Percentiles rank a stretch among this genome's conserved stretches.
Evolutionary conservation across 2,888 invertebrate genomes (phyloP).

Genomic region (Exephanes ischioxanthus): DNA sequence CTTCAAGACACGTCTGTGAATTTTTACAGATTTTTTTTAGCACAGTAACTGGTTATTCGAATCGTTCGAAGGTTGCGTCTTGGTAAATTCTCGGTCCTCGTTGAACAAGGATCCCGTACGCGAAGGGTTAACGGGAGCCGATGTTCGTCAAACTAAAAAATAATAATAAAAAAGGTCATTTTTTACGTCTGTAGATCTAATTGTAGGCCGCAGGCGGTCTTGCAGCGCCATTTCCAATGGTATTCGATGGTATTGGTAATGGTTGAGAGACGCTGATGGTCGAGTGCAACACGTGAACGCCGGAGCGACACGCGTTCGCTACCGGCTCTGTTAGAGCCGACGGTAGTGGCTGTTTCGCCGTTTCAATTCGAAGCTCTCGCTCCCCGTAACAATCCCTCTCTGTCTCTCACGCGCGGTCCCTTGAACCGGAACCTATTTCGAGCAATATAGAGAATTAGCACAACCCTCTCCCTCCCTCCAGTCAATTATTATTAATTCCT

Average conservation of each 20-base stretch:
- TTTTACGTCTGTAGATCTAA: conserved; percentile 1
- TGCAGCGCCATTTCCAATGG: background rate
- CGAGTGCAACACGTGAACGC: conserved; percentile 55
- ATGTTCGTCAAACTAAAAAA: background rate
- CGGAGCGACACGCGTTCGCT: conserved; percentile 14
- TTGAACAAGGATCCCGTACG: too few species aligned
- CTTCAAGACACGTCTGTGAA: too few species aligned
- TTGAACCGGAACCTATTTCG: conserved; percentile 8
- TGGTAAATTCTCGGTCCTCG: too few species aligned
- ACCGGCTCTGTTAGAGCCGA: conserved; percentile 12
- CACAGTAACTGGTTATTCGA: too few species aligned
- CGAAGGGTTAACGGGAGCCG: too few species aligned
- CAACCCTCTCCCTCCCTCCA: conserved; percentile 41
- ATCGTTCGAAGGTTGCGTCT: too few species aligned
- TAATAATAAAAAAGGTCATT: background rate
- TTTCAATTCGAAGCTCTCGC: conserved; percentile 26
- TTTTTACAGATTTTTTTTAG: too few species aligned
- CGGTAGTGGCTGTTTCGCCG: conserved; percentile 12
- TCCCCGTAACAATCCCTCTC: background rate
- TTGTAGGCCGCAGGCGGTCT: conserved; percentile 20
- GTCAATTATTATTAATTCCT: conserved; percentile 65
- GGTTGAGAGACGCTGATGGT: conserved; percentile 46
- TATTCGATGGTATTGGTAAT: background rate
- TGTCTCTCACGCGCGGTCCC: background rate
- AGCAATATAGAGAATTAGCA: conserved; percentile 23